Evolutionary conservation across 2,797 vertebrate genomes (phyloP).

Genomic region (Scolopax rusticola): DNA sequence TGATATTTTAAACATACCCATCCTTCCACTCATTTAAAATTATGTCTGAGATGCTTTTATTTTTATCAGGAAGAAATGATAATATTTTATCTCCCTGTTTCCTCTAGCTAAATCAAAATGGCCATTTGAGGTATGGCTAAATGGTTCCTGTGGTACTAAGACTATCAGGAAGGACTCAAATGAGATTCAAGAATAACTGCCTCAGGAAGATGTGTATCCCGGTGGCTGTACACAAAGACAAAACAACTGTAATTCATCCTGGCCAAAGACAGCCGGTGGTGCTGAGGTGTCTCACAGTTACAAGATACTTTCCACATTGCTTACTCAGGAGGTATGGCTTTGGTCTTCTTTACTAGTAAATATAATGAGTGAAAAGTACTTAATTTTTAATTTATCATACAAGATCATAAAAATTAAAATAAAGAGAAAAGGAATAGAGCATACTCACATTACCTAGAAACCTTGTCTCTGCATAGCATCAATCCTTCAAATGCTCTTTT

Average conservation of each 20-base stretch:
- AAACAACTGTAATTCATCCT: background rate
- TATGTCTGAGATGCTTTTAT: background rate
- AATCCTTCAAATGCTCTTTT: background rate
- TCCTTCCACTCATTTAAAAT: background rate
- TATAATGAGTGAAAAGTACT: background rate
- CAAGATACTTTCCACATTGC: background rate
- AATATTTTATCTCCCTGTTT: background rate
- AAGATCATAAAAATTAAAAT: background rate
- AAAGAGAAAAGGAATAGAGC: background rate
- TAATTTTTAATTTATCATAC: background rate
- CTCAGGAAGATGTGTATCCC: background rate
- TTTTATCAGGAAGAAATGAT: background rate
- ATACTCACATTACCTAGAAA: background rate
- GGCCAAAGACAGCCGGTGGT: background rate
- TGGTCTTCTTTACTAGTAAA: background rate
- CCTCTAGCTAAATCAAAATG: background rate
- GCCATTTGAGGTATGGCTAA: background rate
- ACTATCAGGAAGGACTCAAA: background rate
- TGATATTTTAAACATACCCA: background rate
- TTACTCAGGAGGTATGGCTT: background rate
- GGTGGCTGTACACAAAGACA: background rate
- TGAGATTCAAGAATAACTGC: background rate
- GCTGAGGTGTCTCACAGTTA: background rate
- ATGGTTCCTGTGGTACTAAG: background rate
- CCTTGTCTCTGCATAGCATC: background rate